These are phyloP conservation scores for Dimorphilus gyrociliatus DNA, from an alignment of 2,888 invertebrate species.

Conservation along the genomic window DNA sequence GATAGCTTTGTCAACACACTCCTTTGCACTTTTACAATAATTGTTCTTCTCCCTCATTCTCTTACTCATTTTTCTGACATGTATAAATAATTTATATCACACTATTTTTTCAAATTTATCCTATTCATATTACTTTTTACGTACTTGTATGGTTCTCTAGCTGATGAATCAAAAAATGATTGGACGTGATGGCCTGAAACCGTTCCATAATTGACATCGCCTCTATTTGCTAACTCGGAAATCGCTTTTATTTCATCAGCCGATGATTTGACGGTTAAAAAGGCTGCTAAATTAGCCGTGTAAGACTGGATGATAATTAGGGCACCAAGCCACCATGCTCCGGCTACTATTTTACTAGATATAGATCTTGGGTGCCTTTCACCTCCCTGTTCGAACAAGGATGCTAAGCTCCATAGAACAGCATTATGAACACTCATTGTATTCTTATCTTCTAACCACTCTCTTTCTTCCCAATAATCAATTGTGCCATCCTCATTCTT, in stretches of 20 bases:
- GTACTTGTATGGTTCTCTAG: conserved; percentile 6
- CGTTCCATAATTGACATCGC: conserved; percentile 5
- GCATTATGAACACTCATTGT: conserved; percentile 6
- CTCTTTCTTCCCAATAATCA: conserved; percentile 7
- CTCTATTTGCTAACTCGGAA: conserved; percentile 5
- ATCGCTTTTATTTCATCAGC: conserved; percentile 4
- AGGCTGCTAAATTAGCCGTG: conserved; percentile 9
- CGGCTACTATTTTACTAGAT: conserved; percentile 7
- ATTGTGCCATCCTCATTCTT: conserved; percentile 8
- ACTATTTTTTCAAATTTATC: conserved; percentile 1
- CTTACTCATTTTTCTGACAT: conserved; percentile 5
- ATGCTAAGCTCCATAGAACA: conserved; percentile 7
- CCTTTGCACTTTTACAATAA: conserved; percentile 3
- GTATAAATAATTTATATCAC: background rate
- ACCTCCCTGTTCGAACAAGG: conserved; percentile 7
- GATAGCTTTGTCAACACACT: conserved; percentile 4
- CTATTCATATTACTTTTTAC: background rate
- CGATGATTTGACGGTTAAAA: conserved; percentile 7
- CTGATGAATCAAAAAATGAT: conserved; percentile 6
- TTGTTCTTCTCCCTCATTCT: conserved; percentile 5
- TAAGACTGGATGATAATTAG: conserved; percentile 7
- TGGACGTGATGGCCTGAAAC: conserved; percentile 4
- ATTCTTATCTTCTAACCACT: conserved; percentile 6
- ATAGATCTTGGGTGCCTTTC: conserved; percentile 7
- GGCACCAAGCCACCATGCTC: conserved; percentile 7